Conservation (phyloP, 2,797 vertebrate genomes). For the Anolis apletophallus region DNA sequence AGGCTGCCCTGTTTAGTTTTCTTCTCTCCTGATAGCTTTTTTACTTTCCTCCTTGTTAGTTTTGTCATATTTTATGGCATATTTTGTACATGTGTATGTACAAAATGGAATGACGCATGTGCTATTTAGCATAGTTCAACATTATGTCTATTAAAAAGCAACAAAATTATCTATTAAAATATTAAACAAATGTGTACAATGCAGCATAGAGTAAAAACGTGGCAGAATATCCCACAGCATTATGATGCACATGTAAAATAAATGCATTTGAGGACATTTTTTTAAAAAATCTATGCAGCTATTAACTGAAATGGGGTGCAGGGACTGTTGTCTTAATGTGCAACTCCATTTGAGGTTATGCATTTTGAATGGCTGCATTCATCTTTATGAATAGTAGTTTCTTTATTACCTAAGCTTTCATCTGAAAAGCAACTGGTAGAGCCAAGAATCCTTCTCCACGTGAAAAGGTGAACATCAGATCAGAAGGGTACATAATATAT, state of each 20-base stretch:
- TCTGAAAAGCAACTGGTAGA: neutral
- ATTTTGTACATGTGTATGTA: neutral
- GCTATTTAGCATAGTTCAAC: neutral
- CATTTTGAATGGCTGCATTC: neutral
- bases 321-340: neutral
- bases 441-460: neutral
- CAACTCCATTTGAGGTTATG: neutral
- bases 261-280: neutral
- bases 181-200: slow-evolving; percentile 2
- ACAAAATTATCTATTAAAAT: slow-evolving; percentile 3
- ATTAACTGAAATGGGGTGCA: neutral
- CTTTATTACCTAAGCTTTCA: slow-evolving; percentile 10
- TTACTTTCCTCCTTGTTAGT: slow-evolving; percentile 29
- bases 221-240: neutral
- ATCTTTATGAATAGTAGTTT: neutral
- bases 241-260: neutral
- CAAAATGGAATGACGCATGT: neutral
- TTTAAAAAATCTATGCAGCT: neutral
- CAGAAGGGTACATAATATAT: neutral
- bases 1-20: neutral
- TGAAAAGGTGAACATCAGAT: neutral
- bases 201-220: neutral
- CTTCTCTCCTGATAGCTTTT: neutral
- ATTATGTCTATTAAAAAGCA: slow-evolving; percentile 8
- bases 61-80: neutral